Evolutionary conservation across 2,113 vertebrate genomes (phyloP).

Genomic region (Lampris incognitus): DNA sequence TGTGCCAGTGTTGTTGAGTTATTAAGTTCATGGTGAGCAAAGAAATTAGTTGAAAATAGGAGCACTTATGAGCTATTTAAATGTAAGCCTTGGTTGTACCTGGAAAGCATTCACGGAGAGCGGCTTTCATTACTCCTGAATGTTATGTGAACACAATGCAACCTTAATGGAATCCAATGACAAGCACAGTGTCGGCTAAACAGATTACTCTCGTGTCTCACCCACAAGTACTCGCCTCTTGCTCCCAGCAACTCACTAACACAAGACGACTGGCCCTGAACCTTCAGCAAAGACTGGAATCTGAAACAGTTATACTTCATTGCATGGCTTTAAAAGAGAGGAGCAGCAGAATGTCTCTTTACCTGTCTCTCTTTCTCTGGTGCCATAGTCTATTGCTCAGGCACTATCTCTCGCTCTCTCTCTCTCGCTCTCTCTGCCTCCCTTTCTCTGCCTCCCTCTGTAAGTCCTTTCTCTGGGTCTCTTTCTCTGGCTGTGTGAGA

Average conservation of each 20-base stretch:
- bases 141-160: slow-evolving; percentile 48
- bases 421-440: neutral
- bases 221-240: slow-evolving; percentile 38
- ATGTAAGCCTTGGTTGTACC: slow-evolving; percentile 35
- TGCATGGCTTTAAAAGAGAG: too few species aligned
- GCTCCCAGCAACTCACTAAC: slow-evolving; percentile 39
- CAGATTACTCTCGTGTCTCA: slow-evolving; percentile 55
- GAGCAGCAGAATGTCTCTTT: neutral
- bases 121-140: slow-evolving; percentile 45
- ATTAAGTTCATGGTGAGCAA: neutral
- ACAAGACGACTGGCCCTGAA: slow-evolving; percentile 33
- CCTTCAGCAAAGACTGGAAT: slow-evolving; percentile 36
- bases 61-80: slow-evolving; percentile 36
- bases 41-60: slow-evolving; percentile 35
- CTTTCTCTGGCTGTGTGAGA: slow-evolving; percentile 51
- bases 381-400: neutral
- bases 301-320: slow-evolving; percentile 42
- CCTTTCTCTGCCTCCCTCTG: slow-evolving; percentile 8
- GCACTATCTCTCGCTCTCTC: neutral
- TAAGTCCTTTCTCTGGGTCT: slow-evolving; percentile 19
- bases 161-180: slow-evolving; percentile 61
- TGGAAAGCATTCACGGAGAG: slow-evolving; percentile 37
- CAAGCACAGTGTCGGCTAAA: slow-evolving; percentile 50
- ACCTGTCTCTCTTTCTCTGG: neutral
- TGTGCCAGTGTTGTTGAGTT: too few species aligned